Conservation (phyloP, 2,797 vertebrate genomes). For the Sternarchorhynchus goeldii region DNA sequence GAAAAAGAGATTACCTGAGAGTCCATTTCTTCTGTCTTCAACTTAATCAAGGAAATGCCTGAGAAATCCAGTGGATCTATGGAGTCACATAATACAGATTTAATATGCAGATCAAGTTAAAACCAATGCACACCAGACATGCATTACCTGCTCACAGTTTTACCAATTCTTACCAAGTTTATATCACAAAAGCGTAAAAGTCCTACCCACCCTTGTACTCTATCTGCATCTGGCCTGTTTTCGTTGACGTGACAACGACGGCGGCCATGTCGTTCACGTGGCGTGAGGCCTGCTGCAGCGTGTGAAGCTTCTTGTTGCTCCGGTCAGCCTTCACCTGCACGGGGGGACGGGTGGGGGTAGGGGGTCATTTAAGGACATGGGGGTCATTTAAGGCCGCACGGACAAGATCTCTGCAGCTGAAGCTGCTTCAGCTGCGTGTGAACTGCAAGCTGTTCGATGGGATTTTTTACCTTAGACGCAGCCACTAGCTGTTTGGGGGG, state of each 20-base stretch:
- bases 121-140: background rate
- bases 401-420: too few species aligned
- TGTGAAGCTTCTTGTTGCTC: conserved; percentile 83
- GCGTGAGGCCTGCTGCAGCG: conserved; percentile 87
- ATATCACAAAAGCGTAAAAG: background rate
- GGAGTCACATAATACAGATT: background rate
- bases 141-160: background rate
- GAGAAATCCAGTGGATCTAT: conserved; percentile 93
- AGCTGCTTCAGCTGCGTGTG: too few species aligned
- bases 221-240: conserved; percentile 85
- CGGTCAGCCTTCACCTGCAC: conserved; percentile 92
- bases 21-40: conserved; percentile 97
- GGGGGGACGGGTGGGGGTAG: too few species aligned
- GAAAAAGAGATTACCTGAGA: conserved; percentile 79
- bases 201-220: conserved; percentile 80
- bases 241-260: conserved; percentile 88
- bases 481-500: too few species aligned
- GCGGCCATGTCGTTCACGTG: conserved; percentile 92
- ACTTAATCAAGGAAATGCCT: conserved; percentile 89
- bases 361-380: too few species aligned
- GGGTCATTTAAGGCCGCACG: too few species aligned
- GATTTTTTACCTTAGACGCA: background rate
- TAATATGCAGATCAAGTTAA: background rate
- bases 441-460: background rate
- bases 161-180: too few species aligned